Conservation (phyloP, 2,888 invertebrate genomes). For the Pachycephus smyrnensis region DNA sequence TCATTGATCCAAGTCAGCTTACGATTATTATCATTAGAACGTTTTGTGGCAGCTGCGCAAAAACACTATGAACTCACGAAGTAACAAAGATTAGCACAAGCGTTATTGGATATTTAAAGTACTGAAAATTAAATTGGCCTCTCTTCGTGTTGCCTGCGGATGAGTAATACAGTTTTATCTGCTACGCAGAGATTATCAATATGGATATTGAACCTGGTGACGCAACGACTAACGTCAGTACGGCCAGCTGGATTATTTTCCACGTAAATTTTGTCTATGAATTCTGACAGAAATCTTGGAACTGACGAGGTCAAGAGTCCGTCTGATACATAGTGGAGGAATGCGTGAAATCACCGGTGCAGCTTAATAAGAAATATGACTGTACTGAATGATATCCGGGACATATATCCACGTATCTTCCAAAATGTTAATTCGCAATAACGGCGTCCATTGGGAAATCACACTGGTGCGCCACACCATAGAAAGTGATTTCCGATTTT, state of each 20-base stretch:
- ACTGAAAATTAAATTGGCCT: neutral
- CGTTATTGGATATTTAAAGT: neutral
- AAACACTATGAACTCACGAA: neutral
- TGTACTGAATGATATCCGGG: neutral
- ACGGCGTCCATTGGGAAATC: conserved; percentile 17
- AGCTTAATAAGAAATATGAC: neutral
- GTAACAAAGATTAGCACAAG: neutral
- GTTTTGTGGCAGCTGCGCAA: neutral
- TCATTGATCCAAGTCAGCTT: neutral
- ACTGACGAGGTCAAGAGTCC: neutral
- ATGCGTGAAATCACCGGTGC: neutral
- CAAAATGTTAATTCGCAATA: conserved; percentile 1
- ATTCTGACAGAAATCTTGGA: neutral
- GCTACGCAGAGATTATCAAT: neutral
- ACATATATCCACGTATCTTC: neutral
- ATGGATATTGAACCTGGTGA: neutral
- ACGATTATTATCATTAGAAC: neutral
- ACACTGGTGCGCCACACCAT: conserved; percentile 11
- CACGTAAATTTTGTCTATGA: neutral
- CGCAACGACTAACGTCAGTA: neutral
- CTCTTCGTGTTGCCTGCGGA: neutral
- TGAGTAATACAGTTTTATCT: neutral
- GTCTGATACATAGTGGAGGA: neutral
- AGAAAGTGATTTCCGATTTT: conserved; percentile 28
- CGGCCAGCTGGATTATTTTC: neutral